These are phyloP conservation scores for Tachypleus tridentatus DNA, from an alignment of 1,140 invertebrate species.

Conservation along the genomic window DNA sequence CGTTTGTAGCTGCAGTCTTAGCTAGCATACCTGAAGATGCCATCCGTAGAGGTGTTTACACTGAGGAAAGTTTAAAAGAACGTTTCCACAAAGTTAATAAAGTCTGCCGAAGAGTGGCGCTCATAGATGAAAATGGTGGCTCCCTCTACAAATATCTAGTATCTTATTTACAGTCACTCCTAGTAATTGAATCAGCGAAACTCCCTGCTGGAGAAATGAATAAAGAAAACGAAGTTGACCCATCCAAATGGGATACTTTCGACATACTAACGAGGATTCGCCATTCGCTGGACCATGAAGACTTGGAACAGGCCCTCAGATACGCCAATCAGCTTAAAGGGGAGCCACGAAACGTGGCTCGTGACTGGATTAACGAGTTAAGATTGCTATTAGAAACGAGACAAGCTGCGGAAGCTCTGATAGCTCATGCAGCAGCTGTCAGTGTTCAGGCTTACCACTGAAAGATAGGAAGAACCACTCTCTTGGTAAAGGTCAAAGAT, in stretches of 20 bases:
- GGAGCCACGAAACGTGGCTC: constrained; percentile 62
- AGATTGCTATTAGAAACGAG: constrained; percentile 73
- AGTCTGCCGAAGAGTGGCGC: constrained; percentile 50
- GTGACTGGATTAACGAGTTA: constrained; percentile 75
- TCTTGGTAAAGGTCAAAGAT: no score
- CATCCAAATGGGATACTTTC: constrained; percentile 59
- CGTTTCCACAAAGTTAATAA: constrained; percentile 61
- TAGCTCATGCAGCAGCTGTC: constrained; percentile 56
- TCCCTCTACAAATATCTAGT: constrained; percentile 66
- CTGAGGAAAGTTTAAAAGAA: constrained; percentile 68
- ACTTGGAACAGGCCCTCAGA: constrained; percentile 66
- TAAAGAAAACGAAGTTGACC: constrained; percentile 31
- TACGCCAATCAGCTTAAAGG: constrained; percentile 84
- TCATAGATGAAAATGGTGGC: constrained; percentile 63
- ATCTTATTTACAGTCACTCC: constrained; percentile 65
- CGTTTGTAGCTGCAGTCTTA: constrained; percentile 10
- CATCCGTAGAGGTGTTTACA: constrained; percentile 62
- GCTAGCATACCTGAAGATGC: constrained; percentile 59
- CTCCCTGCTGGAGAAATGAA: constrained; percentile 23
- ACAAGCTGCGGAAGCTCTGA: constrained; percentile 71
- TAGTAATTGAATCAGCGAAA: constrained; percentile 41
- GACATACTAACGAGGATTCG: constrained; percentile 73
- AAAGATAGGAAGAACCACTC: not conserved
- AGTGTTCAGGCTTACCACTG: constrained; percentile 28
- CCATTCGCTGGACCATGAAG: constrained; percentile 70